These are phyloP conservation scores for Thymelicus lineola DNA, from an alignment of 2,888 invertebrate species.

Conservation along the genomic window DNA sequence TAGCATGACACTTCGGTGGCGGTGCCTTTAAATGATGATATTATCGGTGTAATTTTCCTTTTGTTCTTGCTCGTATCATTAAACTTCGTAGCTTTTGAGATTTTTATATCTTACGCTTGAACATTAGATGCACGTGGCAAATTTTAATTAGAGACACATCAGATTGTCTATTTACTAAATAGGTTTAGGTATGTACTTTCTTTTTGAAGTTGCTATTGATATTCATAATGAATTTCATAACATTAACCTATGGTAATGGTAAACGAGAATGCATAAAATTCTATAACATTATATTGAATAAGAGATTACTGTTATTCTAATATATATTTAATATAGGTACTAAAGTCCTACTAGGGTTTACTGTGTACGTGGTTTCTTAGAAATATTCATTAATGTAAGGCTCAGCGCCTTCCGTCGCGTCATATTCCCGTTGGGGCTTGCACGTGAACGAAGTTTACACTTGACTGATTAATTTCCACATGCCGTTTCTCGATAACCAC, in stretches of 20 bases:
- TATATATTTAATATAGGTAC: too few species aligned
- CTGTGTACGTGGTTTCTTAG: slow-evolving; percentile 21
- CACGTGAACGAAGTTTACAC: slow-evolving; percentile 36
- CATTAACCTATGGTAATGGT: too few species aligned
- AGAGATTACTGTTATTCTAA: too few species aligned
- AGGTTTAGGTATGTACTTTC: too few species aligned
- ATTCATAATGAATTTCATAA: too few species aligned
- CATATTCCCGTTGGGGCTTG: slow-evolving; percentile 31
- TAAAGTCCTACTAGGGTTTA: background rate
- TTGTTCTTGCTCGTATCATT: slow-evolving; percentile 31
- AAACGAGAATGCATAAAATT: too few species aligned
- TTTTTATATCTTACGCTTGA: slow-evolving; percentile 22
- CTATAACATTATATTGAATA: too few species aligned
- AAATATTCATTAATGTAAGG: slow-evolving; percentile 31
- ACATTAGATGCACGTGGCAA: slow-evolving; percentile 5
- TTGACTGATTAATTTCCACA: slow-evolving; percentile 35
- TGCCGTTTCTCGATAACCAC: slow-evolving; percentile 25
- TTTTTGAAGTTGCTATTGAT: too few species aligned
- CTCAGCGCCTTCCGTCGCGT: slow-evolving; percentile 22
- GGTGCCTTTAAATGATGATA: slow-evolving; percentile 67
- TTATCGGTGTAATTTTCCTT: slow-evolving; percentile 48
- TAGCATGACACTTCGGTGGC: slow-evolving; percentile 59
- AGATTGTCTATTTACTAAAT: background rate
- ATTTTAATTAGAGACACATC: slow-evolving; percentile 10
- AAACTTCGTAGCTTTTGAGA: slow-evolving; percentile 30